These are phyloP conservation scores for Chionomys nivalis DNA, from an alignment of 2,113 vertebrate genomes.

Conservation along the genomic window DNA sequence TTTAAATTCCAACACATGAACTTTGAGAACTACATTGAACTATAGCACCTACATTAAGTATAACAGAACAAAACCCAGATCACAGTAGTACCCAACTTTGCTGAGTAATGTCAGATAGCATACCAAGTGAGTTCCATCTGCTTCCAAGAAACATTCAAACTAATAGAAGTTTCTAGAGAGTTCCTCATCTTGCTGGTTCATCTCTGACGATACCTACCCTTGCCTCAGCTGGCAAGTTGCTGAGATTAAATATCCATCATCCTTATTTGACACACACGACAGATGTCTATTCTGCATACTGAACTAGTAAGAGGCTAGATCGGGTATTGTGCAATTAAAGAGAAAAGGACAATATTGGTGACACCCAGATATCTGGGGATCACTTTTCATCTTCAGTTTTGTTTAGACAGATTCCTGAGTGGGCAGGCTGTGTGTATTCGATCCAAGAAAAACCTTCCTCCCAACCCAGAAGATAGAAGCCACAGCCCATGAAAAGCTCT, in stretches of 20 bases:
- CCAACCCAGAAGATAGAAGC: constrained; percentile 60
- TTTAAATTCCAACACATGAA: not conserved
- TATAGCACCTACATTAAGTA: not conserved
- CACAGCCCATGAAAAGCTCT: constrained; percentile 2
- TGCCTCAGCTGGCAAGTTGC: not conserved
- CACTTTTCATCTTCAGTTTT: constrained; percentile 34
- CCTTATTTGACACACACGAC: not conserved
- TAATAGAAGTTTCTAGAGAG: not conserved
- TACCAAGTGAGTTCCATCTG: not conserved
- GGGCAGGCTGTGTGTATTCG: not conserved
- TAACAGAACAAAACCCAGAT: not conserved
- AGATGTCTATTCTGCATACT: not conserved
- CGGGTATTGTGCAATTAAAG: not conserved
- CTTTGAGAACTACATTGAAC: not conserved
- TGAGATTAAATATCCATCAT: too few relatives aligned
- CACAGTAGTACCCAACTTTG: not conserved
- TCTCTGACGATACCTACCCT: not conserved
- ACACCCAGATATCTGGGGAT: constrained; percentile 43
- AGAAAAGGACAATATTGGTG: not conserved
- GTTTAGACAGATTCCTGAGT: constrained; percentile 38
- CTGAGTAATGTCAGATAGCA: not conserved
- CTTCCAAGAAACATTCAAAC: not conserved
- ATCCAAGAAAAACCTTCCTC: constrained; percentile 68
- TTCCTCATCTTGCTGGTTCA: not conserved
- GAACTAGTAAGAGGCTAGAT: not conserved